A percentile compares a stretch with the other conserved stretches of the same genome.
phyloP scores from a whole-genome alignment of 92 coral and sea anemone species.

The Epizoanthus illoricatus region DNA sequence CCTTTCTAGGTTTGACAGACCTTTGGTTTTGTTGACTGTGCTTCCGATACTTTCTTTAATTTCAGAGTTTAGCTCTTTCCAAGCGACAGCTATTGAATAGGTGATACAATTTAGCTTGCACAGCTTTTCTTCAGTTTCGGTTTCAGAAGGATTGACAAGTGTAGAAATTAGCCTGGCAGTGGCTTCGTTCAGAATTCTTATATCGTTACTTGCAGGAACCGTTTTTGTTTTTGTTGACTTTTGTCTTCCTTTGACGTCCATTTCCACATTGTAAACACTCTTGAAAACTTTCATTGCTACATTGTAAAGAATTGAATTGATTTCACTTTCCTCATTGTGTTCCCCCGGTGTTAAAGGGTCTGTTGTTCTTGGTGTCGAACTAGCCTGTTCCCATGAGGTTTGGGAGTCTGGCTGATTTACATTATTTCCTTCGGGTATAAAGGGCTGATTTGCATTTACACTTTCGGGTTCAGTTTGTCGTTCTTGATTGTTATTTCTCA shows the following conservation, averaged over 20 bases:
- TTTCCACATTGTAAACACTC: not conserved
- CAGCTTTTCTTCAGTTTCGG: not conserved
- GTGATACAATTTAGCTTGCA: too few relatives aligned
- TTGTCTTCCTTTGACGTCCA: not conserved
- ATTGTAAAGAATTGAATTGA: not conserved
- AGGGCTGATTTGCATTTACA: conserved; percentile 12
- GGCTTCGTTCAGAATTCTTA: too few relatives aligned
- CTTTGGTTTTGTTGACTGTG: too few relatives aligned
- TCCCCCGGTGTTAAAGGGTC: not conserved
- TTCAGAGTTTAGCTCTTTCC: too few relatives aligned
- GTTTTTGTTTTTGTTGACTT: too few relatives aligned
- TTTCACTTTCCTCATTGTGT: not conserved
- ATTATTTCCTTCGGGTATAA: too few relatives aligned
- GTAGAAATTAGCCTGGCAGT: too few relatives aligned
- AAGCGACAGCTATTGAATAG: too few relatives aligned
- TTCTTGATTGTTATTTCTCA: not conserved
- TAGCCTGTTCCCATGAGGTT: not conserved
- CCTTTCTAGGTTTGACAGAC: too few relatives aligned
- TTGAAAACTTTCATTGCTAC: not conserved
- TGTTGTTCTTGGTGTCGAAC: conserved; percentile 1
- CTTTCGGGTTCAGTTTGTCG: conserved; percentile 6
- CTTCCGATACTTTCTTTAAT: too few relatives aligned
- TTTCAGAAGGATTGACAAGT: not conserved
- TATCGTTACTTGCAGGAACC: too few relatives aligned
- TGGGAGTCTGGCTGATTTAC: conserved; percentile 6